Base-by-base conservation (phyloP, 2,113 vertebrate genomes). In the Protomyctophum bolini region DNA sequence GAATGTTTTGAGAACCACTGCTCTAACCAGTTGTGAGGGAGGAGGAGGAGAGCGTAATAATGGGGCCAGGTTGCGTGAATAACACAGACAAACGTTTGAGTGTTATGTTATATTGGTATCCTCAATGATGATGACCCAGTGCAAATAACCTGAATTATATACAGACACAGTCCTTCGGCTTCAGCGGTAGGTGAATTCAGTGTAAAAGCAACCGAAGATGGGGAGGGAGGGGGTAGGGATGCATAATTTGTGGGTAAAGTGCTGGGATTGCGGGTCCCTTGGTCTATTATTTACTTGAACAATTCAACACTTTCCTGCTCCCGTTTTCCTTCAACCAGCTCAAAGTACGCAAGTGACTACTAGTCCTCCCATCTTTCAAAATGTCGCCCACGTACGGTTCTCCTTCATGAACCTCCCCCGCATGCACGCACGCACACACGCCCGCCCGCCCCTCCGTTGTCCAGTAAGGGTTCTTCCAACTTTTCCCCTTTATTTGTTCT, bases 231-330 rank as follows among this genome's bases (percentile, higher is more conserved):
- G 76, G 49, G 61, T 72, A 83, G 76, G 80, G 81, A 84, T 82
- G 91, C 33, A 68, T 41, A 41, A 41, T 41, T 88, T 78, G 72
- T 84, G 89, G 89, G 89, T 93, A 93, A 93, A 93, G 92, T 93
- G 91, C 92, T 81, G 87, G 86, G 88, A 84, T 84, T 77, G 84
- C 15, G 71, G 80, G 77, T 90, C 88, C 88, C 86, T 90, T 64
- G 8, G 82, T 41, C 21, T 21, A 21, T 67, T 79, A 75, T 69
- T 77, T 88, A 79, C 74, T 88, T 80, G 80, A 82, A 83, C 58
- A 64, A 73, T 75, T 82, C 66, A 59, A 82, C 73, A 80, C 79
- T 68, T 80, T 61, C 70, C 73, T 79, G 80, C 73, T 84, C 65
- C 66, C 46, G 33, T 41, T 41, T 75, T 72, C 58, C 52, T 83